Percentiles rank a stretch among this genome's conserved stretches.
phyloP scores from a whole-genome alignment of 2,888 invertebrate species.

The Agrilus biguttatus region DNA sequence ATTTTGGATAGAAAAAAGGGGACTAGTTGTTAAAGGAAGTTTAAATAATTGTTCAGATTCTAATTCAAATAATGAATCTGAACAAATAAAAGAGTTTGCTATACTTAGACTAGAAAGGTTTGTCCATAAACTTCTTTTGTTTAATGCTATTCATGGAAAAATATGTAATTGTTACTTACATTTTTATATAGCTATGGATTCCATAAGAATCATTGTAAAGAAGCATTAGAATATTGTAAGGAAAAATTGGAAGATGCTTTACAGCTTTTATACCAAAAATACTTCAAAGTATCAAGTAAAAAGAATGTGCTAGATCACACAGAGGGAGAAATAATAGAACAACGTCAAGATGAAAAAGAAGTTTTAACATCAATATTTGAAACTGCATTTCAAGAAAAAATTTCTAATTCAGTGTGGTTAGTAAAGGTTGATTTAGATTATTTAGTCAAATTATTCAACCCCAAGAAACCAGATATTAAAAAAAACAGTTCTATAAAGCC shows the following conservation, averaged over 20 bases:
- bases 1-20: conserved; percentile 66
- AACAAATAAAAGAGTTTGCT: conserved; percentile 55
- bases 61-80: conserved; percentile 43
- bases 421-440: conserved; percentile 54
- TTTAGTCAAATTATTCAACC: conserved; percentile 33
- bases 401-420: conserved; percentile 54
- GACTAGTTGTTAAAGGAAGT: conserved; percentile 57
- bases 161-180: background rate
- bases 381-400: conserved; percentile 49
- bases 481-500: conserved; percentile 31
- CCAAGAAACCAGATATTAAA: conserved; percentile 30
- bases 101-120: conserved; percentile 57
- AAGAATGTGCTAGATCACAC: conserved; percentile 27
- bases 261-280: conserved; percentile 55
- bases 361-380: conserved; percentile 69
- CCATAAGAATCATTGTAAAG: conserved; percentile 55
- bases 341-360: conserved; percentile 55
- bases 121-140: conserved; percentile 5
- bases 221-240: conserved; percentile 53
- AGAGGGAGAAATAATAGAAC: conserved; percentile 43
- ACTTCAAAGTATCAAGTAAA: conserved; percentile 36
- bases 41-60: conserved; percentile 47
- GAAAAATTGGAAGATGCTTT: conserved; percentile 59
- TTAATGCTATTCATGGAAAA: background rate
- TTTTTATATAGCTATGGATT: conserved; percentile 53